Evolutionary conservation across 2,797 vertebrate genomes (phyloP).

Genomic region (Okamejei kenojei): DNA sequence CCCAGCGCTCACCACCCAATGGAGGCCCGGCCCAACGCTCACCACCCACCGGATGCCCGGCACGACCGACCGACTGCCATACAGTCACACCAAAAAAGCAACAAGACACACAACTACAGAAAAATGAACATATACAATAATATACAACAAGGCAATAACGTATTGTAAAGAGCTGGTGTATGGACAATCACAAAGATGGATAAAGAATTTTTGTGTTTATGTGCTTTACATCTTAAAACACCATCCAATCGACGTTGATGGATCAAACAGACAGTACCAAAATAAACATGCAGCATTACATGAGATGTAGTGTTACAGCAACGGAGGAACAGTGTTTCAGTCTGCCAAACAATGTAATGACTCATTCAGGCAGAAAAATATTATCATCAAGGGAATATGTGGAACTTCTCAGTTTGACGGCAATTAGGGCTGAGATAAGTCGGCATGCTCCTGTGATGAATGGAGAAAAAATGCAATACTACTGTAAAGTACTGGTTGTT

Average conservation of each 20-base stretch:
- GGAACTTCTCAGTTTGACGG: slow-evolving; percentile 77
- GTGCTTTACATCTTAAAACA: slow-evolving; percentile 58
- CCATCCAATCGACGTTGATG: slow-evolving; percentile 56
- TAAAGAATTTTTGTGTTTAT: slow-evolving; percentile 55
- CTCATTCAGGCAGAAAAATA: slow-evolving; percentile 91
- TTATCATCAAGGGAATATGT: slow-evolving; percentile 87
- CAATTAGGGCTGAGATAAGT: slow-evolving; percentile 94
- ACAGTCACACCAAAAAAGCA: too few relatives aligned
- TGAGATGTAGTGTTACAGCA: slow-evolving; percentile 65
- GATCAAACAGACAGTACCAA: slow-evolving; percentile 55
- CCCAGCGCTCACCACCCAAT: too few relatives aligned
- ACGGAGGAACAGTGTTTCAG: slow-evolving; percentile 71
- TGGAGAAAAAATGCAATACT: slow-evolving; percentile 70
- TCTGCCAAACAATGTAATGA: slow-evolving; percentile 80
- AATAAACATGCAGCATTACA: slow-evolving; percentile 57
- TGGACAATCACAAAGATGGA: slow-evolving; percentile 63
- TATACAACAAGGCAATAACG: too few relatives aligned
- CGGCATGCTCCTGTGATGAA: slow-evolving; percentile 71
- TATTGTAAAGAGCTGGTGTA: slow-evolving; percentile 61
- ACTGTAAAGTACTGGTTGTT: slow-evolving; percentile 65
- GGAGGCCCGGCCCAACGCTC: too few relatives aligned
- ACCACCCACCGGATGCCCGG: too few relatives aligned
- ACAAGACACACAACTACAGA: too few relatives aligned
- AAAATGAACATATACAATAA: too few relatives aligned
- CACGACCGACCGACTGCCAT: too few relatives aligned